Percentiles rank a stretch among this genome's conserved stretches.
Evolutionary conservation across 2,888 invertebrate genomes (phyloP).

Genomic region (Helicoverpa assulta): DNA sequence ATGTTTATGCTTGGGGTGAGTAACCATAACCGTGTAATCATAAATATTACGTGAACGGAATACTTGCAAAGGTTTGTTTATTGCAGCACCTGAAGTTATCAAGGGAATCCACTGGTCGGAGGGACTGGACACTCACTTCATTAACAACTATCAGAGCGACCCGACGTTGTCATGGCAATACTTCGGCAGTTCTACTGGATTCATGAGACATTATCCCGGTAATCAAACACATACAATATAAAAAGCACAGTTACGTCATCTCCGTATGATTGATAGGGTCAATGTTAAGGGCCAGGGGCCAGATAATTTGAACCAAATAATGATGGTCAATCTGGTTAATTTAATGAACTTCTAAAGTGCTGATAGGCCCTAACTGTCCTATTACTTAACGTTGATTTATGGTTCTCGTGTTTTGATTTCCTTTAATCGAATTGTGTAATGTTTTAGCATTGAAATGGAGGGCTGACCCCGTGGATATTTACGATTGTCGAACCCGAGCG

Average conservation of each 20-base stretch:
- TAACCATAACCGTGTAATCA: slow-evolving; percentile 40
- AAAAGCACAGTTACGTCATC: too few species aligned
- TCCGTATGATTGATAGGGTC: too few species aligned
- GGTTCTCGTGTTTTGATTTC: not conserved
- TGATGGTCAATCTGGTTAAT: too few species aligned
- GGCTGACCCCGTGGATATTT: slow-evolving; percentile 96
- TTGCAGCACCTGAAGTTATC: slow-evolving; percentile 94
- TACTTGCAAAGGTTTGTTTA: slow-evolving; percentile 53
- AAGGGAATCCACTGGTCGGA: slow-evolving; percentile 99
- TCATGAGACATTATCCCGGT: slow-evolving; percentile 99
- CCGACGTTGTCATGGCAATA: slow-evolving; percentile 99
- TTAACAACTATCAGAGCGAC: slow-evolving; percentile 95
- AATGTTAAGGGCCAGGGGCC: too few species aligned
- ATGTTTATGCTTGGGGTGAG: slow-evolving; percentile 97
- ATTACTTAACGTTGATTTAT: slow-evolving; percentile 7
- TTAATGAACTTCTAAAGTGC: too few species aligned
- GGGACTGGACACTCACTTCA: slow-evolving; percentile 96
- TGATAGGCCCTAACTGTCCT: too few species aligned
- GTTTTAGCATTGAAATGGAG: slow-evolving; percentile 93
- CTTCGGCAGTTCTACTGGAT: slow-evolving; percentile 99
- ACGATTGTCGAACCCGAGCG: slow-evolving; percentile 97
- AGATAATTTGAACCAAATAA: too few species aligned
- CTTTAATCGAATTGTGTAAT: slow-evolving; percentile 5
- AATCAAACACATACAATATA: slow-evolving; percentile 45
- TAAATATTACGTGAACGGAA: slow-evolving; percentile 31